A percentile compares a stretch with the other conserved stretches of the same genome.
phyloP scores from a whole-genome alignment of 2,113 vertebrate species.

The Atherinomorus stipes region DNA sequence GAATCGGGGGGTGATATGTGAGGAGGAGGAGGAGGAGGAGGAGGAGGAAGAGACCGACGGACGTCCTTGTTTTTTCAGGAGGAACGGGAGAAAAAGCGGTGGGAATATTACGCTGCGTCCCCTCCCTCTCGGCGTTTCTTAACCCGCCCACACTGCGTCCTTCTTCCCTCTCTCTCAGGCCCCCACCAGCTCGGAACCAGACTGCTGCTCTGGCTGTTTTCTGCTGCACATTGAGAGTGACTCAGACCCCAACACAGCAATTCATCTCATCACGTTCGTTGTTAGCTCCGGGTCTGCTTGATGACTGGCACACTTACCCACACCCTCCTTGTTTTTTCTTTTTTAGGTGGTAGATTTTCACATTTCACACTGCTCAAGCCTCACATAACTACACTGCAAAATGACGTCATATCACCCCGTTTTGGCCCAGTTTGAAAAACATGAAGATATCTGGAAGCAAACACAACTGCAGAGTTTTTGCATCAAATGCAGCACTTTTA shows the following conservation, averaged over 20 bases:
- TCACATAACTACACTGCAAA: conserved; percentile 73
- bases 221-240: conserved; percentile 61
- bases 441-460: conserved; percentile 5
- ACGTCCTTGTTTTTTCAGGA: conserved; percentile 76
- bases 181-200: conserved; percentile 50
- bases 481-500: conserved; percentile 85
- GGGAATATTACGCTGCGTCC: conserved; percentile 73
- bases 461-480: conserved; percentile 20
- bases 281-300: neutral
- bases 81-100: conserved; percentile 36
- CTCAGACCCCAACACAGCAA: conserved; percentile 53
- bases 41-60: conserved; percentile 37
- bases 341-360: conserved; percentile 1
- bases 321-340: neutral
- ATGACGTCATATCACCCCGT: conserved; percentile 80
- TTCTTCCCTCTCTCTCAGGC: conserved; percentile 65
- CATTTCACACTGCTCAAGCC: neutral
- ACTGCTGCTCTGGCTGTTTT: conserved; percentile 70
- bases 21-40: conserved; percentile 15
- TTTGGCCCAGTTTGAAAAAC: conserved; percentile 30
- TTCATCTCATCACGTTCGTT: conserved; percentile 29
- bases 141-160: conserved; percentile 88
- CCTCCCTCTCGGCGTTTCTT: conserved; percentile 80
- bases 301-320: conserved; percentile 8
- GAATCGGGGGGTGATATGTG: conserved; percentile 12